phyloP scores from a whole-genome alignment of 1,140 invertebrate genomes.

The Scaptomyza graminum region DNA sequence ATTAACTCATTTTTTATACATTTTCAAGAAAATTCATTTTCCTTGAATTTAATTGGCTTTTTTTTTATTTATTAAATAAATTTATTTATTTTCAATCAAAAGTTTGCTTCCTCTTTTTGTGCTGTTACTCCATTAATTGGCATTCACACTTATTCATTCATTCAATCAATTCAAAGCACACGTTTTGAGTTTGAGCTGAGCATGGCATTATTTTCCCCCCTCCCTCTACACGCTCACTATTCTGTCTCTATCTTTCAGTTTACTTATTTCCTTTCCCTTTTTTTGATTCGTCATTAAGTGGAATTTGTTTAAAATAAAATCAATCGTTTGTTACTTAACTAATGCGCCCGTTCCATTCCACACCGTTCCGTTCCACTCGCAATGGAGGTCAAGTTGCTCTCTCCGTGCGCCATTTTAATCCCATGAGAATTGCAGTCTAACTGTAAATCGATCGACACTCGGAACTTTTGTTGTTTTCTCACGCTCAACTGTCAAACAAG shows the following conservation, averaged over 20 bases:
- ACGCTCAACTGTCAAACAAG: not conserved
- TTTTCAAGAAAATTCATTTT: too few relatives aligned
- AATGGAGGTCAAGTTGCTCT: constrained; percentile 30
- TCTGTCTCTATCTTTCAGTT: not conserved
- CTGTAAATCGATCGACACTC: constrained; percentile 58
- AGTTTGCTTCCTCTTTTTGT: constrained; percentile 2
- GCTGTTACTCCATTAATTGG: constrained; percentile 10
- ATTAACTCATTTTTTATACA: too few relatives aligned
- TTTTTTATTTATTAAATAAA: not conserved
- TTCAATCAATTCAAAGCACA: constrained; percentile 28
- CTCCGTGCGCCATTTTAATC: constrained; percentile 17
- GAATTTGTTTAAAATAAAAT: not conserved
- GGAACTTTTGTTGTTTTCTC: constrained; percentile 23
- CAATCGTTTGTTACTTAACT: not conserved
- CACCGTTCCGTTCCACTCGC: not conserved
- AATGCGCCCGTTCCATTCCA: not conserved
- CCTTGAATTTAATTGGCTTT: too few relatives aligned
- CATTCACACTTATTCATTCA: constrained; percentile 15
- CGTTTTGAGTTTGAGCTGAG: constrained; percentile 31
- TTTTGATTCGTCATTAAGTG: too few relatives aligned
- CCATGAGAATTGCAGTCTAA: constrained; percentile 3
- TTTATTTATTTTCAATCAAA: not conserved
- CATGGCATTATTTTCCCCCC: not conserved
- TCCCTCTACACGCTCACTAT: not conserved
- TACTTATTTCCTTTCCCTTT: not conserved